Percentiles rank a stretch among this genome's conserved stretches.
phyloP scores from a whole-genome alignment of 2,797 vertebrate genomes.

The Malacoctenus gilli region DNA sequence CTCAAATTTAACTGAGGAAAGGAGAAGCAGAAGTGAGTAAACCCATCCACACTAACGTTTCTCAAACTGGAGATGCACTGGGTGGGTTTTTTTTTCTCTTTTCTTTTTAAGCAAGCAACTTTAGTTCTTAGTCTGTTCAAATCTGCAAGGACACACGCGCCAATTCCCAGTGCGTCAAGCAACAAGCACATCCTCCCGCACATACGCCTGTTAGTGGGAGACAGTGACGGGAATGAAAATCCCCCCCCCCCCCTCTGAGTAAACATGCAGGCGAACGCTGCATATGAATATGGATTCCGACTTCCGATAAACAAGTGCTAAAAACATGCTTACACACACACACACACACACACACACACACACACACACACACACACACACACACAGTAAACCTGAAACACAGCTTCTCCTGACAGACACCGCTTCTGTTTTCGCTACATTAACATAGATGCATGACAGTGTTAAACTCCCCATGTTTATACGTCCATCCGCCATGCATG shows the following conservation, averaged over 20 bases:
- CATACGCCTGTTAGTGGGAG: constrained; percentile 18
- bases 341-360: constrained; percentile 17
- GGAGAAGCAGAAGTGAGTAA: constrained; percentile 1
- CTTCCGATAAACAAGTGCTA: too few species aligned
- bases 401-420: too few species aligned
- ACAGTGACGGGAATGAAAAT: constrained; percentile 18
- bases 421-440: too few species aligned
- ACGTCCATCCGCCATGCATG: too few species aligned
- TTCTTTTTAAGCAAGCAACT: constrained; percentile 1
- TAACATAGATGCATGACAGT: too few species aligned
- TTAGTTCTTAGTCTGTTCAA: constrained; percentile 4
- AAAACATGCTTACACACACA: constrained; percentile 1
- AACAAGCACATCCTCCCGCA: constrained; percentile 9
- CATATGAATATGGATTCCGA: constrained; percentile 8
- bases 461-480: too few species aligned
- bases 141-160: constrained; percentile 4
- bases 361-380: constrained; percentile 6
- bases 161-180: constrained; percentile 22
- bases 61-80: neutral
- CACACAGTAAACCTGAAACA: neutral
- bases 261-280: constrained; percentile 12
- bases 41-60: constrained; percentile 17
- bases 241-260: constrained; percentile 1
- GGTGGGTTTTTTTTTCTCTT: constrained; percentile 4
- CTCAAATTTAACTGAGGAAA: too few species aligned